Percentiles rank a stretch among this genome's conserved stretches.
These are phyloP conservation scores for Tipula vernalis DNA, from an alignment of 2,888 invertebrate species.

Conservation along the genomic window DNA sequence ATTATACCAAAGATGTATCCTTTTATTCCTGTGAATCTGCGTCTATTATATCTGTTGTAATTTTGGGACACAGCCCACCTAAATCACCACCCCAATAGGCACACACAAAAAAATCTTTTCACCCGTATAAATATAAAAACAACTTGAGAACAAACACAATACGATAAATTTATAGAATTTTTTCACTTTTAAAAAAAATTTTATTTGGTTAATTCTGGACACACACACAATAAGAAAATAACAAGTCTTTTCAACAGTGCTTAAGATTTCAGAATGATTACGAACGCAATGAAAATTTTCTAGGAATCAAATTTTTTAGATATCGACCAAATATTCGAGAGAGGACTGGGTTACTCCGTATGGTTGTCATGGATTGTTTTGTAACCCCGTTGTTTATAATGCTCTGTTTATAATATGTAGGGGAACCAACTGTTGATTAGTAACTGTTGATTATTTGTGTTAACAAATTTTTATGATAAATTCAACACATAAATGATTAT, in stretches of 20 bases:
- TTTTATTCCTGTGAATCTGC: background rate
- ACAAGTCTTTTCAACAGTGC: background rate
- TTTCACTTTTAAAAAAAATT: background rate
- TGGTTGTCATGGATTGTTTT: background rate
- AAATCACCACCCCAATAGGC: background rate
- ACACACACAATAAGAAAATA: background rate
- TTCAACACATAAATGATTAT: too few species aligned
- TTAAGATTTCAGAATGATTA: background rate
- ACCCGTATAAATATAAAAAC: background rate
- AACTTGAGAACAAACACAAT: background rate
- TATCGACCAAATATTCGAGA: background rate
- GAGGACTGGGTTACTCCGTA: background rate
- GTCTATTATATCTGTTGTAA: background rate
- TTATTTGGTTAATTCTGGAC: background rate
- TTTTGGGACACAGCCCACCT: background rate
- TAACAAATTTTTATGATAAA: too few species aligned
- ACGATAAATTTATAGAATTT: background rate
- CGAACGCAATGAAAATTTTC: background rate
- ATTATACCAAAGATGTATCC: background rate
- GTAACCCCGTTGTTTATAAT: background rate
- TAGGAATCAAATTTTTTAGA: background rate
- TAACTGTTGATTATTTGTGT: too few species aligned
- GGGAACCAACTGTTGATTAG: background rate
- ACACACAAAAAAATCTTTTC: background rate
- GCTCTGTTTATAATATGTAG: background rate